phyloP scores from a whole-genome alignment of 2,113 vertebrate genomes.

The Odocoileus virginianus region DNA sequence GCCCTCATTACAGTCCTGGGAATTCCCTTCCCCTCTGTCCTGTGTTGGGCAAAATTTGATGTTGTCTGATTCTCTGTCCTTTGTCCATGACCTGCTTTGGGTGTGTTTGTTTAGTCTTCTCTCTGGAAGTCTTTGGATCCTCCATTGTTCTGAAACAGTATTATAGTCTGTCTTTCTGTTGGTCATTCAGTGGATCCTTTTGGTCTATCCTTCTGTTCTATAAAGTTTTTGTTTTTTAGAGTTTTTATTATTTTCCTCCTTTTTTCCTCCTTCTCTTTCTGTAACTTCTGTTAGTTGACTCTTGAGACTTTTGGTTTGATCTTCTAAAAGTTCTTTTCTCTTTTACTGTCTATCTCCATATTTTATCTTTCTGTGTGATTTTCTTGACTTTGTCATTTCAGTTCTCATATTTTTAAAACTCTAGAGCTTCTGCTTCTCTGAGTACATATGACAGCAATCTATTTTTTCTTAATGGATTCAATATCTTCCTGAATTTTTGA shows the following conservation, averaged over 20 bases:
- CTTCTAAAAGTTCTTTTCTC: not conserved
- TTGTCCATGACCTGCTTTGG: not conserved
- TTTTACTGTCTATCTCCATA: not conserved
- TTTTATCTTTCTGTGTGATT: slow-evolving; percentile 19
- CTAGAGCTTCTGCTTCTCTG: not conserved
- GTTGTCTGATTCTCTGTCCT: not conserved
- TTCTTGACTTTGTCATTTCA: not conserved
- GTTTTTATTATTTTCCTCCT: not conserved
- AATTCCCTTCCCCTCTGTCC: not conserved
- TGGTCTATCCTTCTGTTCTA: not conserved
- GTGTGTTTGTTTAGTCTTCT: not conserved
- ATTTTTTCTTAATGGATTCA: not conserved
- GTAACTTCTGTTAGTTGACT: not conserved
- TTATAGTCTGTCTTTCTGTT: not conserved
- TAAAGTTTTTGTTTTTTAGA: not conserved
- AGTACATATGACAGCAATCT: not conserved
- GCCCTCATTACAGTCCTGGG: not conserved
- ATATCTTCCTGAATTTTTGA: not conserved
- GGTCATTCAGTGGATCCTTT: not conserved
- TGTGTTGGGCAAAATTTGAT: not conserved
- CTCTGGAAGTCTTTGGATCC: not conserved
- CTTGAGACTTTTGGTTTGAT: not conserved
- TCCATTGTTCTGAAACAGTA: not conserved
- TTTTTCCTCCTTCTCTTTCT: not conserved
- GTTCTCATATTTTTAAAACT: not conserved